Percentiles rank a stretch among this genome's conserved stretches.
Evolutionary conservation across 2,113 vertebrate genomes (phyloP).

Genomic region (Phaetusa simplex): DNA sequence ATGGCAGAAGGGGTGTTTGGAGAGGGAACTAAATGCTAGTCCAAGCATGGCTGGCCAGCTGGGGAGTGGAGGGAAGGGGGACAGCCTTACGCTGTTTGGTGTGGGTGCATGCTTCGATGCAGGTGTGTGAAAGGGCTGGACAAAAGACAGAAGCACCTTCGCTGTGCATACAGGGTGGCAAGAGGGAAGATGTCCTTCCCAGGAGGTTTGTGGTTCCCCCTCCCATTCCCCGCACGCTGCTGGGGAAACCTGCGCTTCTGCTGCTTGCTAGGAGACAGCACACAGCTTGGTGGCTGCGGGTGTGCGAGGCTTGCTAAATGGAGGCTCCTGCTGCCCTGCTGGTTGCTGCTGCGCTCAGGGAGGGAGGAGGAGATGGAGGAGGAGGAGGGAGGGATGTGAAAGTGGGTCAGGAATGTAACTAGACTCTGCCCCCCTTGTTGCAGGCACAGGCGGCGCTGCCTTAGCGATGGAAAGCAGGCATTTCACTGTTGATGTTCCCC

Average conservation of each 20-base stretch:
- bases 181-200: neutral
- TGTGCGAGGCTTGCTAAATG: constrained; percentile 22
- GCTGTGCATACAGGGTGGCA: neutral
- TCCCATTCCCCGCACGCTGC: neutral
- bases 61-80: neutral
- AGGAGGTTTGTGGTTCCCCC: neutral
- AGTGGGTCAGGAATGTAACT: constrained; percentile 86
- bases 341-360: constrained; percentile 6
- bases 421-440: constrained; percentile 74
- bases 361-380: constrained; percentile 51
- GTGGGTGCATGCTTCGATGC: neutral
- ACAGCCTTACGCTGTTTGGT: neutral
- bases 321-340: constrained; percentile 44
- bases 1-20: neutral
- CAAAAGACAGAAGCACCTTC: neutral
- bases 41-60: neutral
- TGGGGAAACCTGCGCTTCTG: neutral
- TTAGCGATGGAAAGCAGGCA: constrained; percentile 70
- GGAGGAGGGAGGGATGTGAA: constrained; percentile 75
- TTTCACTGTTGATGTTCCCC: constrained; percentile 69
- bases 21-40: neutral
- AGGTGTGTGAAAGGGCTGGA: neutral
- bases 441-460: constrained; percentile 61
- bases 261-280: constrained; percentile 5
- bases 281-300: constrained; percentile 7